phyloP scores from a whole-genome alignment of 2,797 vertebrate genomes.

The Lepidocolaptes lacrymiger region DNA sequence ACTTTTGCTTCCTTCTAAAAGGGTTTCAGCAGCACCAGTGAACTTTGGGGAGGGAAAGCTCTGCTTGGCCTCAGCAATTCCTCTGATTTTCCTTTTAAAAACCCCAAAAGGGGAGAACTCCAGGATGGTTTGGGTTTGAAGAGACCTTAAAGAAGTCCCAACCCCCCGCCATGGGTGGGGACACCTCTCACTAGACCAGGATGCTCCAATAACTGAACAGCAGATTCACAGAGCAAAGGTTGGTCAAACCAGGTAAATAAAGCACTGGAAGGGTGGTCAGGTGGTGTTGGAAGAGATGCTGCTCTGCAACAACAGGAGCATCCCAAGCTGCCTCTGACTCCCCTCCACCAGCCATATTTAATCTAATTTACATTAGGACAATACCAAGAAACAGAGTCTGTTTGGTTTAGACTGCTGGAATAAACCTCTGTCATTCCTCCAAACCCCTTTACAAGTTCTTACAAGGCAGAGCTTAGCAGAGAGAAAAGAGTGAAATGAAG shows the following conservation, averaged over 20 bases:
- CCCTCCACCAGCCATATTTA: background rate
- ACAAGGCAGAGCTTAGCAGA: background rate
- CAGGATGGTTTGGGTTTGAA: background rate
- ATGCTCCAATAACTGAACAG: accelerated
- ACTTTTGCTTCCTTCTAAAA: accelerated
- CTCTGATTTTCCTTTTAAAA: background rate
- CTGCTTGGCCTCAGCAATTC: background rate
- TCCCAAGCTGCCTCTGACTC: background rate
- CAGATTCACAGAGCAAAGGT: accelerated
- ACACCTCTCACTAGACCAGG: background rate
- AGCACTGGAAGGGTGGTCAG: background rate
- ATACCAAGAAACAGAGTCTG: background rate
- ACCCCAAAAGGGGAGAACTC: accelerated
- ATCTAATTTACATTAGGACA: background rate
- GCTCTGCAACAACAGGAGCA: background rate
- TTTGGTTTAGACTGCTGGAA: background rate
- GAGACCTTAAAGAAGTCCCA: background rate
- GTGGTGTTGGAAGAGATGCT: background rate
- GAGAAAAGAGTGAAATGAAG: background rate
- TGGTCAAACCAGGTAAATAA: background rate
- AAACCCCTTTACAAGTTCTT: background rate
- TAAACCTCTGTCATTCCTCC: background rate
- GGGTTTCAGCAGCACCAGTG: accelerated
- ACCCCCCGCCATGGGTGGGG: accelerated
- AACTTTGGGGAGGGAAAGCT: background rate